phyloP scores from a whole-genome alignment of 2,888 invertebrate species.

The Chydorus sphaericus region DNA sequence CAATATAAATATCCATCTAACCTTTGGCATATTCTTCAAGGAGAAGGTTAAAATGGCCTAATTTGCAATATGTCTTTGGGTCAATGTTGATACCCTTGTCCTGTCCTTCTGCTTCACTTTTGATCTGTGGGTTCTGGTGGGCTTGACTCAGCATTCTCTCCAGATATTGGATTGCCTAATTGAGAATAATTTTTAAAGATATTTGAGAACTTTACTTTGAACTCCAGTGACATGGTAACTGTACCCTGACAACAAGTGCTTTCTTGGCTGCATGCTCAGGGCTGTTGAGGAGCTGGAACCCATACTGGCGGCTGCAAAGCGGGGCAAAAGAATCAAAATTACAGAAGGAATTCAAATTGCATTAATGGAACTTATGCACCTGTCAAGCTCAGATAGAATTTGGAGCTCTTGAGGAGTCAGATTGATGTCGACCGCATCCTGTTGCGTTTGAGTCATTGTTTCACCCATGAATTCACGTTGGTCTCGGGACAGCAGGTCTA shows the following conservation, averaged over 20 bases:
- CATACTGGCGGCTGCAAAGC: slow-evolving; percentile 68
- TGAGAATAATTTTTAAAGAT: slow-evolving; percentile 12
- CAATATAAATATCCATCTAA: slow-evolving; percentile 34
- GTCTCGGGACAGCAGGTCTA: no score
- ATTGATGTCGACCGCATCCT: slow-evolving; percentile 8
- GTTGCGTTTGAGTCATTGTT: neutral
- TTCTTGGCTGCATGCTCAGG: slow-evolving; percentile 68
- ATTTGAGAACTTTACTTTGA: neutral
- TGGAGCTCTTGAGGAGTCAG: slow-evolving; percentile 70
- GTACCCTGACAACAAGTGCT: slow-evolving; percentile 57
- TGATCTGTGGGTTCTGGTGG: slow-evolving; percentile 41
- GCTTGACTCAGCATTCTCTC: slow-evolving; percentile 73
- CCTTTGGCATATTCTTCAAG: slow-evolving; percentile 90
- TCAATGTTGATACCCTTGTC: slow-evolving; percentile 56
- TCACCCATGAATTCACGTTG: no score
- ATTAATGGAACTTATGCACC: slow-evolving; percentile 45
- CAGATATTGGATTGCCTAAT: slow-evolving; percentile 61
- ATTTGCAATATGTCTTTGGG: slow-evolving; percentile 80
- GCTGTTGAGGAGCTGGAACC: slow-evolving; percentile 66
- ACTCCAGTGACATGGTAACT: no score
- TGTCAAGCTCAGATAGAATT: slow-evolving; percentile 73
- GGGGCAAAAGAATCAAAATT: neutral
- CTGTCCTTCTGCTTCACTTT: slow-evolving; percentile 12
- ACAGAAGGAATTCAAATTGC: neutral
- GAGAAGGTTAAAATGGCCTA: slow-evolving; percentile 88